These are phyloP conservation scores for Steinernema feltiae DNA, from an alignment of 1,140 invertebrate genomes.

Conservation along the genomic window DNA sequence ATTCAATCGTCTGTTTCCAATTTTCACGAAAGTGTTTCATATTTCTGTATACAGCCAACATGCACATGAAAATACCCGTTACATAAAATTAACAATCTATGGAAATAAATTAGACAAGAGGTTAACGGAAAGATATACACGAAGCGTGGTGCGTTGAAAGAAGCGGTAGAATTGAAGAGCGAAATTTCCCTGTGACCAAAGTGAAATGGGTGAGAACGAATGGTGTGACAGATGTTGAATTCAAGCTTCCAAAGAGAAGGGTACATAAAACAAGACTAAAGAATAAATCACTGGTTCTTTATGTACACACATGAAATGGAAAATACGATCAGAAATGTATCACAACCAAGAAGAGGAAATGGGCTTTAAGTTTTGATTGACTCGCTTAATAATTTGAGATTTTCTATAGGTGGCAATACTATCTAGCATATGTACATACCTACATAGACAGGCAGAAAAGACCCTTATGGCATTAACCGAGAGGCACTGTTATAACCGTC, in stretches of 20 bases:
- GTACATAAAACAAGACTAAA: not conserved
- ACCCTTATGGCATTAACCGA: conserved; percentile 1
- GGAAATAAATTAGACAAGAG: not conserved
- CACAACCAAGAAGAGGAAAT: not conserved
- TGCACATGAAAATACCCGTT: conserved; percentile 5
- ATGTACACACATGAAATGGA: conserved; percentile 1
- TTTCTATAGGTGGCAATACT: not conserved
- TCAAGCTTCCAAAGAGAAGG: not conserved
- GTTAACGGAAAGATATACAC: not conserved
- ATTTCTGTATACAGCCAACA: too few relatives aligned
- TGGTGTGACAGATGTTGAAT: not conserved
- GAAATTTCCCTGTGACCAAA: not conserved
- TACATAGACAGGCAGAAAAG: not conserved
- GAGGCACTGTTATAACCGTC: not conserved
- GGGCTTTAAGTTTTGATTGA: not conserved
- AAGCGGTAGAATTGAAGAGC: not conserved
- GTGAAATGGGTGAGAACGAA: not conserved
- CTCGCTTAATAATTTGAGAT: not conserved
- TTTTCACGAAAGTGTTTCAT: too few relatives aligned
- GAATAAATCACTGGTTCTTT: not conserved
- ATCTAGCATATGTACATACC: not conserved
- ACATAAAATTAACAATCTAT: not conserved
- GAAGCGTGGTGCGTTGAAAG: not conserved
- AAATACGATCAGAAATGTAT: not conserved
- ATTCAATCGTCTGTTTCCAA: too few relatives aligned